A percentile compares a stretch with the other conserved stretches of the same genome.
Evolutionary conservation across 1,140 invertebrate genomes (phyloP).

Genomic region (Phthorimaea operculella): DNA sequence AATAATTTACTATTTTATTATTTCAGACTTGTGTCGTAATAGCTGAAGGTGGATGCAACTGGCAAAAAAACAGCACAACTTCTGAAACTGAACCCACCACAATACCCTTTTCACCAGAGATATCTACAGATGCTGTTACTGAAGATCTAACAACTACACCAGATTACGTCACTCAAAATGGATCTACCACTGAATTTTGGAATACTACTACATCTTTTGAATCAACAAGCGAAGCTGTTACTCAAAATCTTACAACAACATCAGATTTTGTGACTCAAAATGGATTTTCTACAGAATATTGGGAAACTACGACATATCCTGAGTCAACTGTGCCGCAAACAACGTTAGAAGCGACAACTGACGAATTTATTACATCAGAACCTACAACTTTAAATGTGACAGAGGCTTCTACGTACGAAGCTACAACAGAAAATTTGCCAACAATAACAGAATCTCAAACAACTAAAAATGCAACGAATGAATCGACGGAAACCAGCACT

Average conservation of each 20-base stretch:
- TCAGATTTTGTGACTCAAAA: not conserved
- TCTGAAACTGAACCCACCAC: not conserved
- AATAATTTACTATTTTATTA: not conserved
- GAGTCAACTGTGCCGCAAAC: too few species aligned
- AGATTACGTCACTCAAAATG: too few species aligned
- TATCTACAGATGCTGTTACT: conserved; percentile 1
- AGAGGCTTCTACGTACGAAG: too few species aligned
- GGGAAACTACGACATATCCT: not conserved
- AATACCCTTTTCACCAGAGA: not conserved
- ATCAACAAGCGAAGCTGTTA: not conserved
- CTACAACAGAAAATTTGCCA: not conserved
- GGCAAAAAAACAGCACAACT: conserved; percentile 8
- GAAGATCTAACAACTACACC: not conserved
- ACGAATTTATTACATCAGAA: too few species aligned
- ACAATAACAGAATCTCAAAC: not conserved
- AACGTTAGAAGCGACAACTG: too few species aligned
- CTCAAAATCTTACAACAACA: not conserved
- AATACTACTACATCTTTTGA: not conserved
- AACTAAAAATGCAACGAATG: not conserved
- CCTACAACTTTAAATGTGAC: too few species aligned
- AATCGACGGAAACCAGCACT: not conserved
- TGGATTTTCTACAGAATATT: not conserved
- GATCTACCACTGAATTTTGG: not conserved
- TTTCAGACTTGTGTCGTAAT: conserved; percentile 16
- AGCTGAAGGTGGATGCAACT: conserved; percentile 13